phyloP scores from a whole-genome alignment of 2,797 vertebrate genomes.

The Otus scops region DNA sequence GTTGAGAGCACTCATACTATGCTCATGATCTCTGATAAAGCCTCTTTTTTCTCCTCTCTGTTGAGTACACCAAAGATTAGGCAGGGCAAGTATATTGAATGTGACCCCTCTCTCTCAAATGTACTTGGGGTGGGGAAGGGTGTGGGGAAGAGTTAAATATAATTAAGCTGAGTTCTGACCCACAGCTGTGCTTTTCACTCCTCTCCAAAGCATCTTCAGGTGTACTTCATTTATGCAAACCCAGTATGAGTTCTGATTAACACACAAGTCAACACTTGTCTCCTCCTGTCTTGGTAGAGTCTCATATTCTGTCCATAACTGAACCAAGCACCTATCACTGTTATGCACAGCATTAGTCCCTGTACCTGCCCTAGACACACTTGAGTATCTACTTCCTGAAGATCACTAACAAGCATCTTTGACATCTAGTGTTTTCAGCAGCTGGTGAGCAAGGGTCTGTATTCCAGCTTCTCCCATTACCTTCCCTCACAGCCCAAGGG shows the following conservation, averaged over 20 bases:
- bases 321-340: not conserved
- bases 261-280: not conserved
- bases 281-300: not conserved
- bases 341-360: not conserved
- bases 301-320: not conserved
- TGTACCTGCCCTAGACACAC: not conserved
- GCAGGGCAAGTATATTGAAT: not conserved
- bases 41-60: not conserved
- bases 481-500: not conserved
- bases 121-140: not conserved
- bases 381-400: not conserved
- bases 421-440: not conserved
- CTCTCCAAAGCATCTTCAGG: not conserved
- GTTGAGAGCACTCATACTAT: not conserved
- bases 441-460: not conserved
- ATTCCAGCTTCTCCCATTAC: not conserved
- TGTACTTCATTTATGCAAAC: not conserved
- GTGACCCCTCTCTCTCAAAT: not conserved
- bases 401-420: not conserved
- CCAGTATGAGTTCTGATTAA: not conserved
- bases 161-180: not conserved
- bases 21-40: not conserved
- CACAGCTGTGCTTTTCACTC: not conserved
- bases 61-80: not conserved
- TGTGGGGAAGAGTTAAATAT: not conserved